Base-by-base conservation (phyloP, 2,797 vertebrate species). In the Apogon talboti region DNA sequence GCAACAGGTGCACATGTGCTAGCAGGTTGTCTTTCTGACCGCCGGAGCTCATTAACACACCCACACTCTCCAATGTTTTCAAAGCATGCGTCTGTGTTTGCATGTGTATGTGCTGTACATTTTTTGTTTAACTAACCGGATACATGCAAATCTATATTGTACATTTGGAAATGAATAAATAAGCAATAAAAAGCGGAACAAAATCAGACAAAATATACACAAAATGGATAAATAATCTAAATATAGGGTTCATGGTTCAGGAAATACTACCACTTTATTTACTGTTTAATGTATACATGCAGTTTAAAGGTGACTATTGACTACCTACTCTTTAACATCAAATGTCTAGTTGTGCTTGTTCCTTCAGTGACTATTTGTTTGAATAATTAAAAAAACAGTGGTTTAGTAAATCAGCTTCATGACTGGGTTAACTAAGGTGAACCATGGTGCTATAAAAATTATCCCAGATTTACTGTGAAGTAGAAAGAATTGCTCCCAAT, bases 1-100 rank as follows among this genome's bases (percentile, higher is more conserved):
- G 90, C 91, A 94, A 92, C 92, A 93, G 90, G 93, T 93, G 91
- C 90, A 90, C 93, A 93, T 91, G 92, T 91, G 91, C 88, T 68
- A 55, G 86, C 86, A 87, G 90, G 85, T 88, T 85, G 87, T 87
- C 79, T 89, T 56, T 78, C 76, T 83, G 84, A 85, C 82, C 74
- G 63, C 48, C 40, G 7, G 76, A 69, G 73, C 79, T 87, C 82
- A 82, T 86, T 77, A 83, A 79, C 75, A 84, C 79, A 66, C 77
- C 87, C 77, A 88, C 82, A 64, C 76, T 70, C 69, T 74, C 43
- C 66, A 35, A 46, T 66, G 59, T 78, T 78, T 76, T 69, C 66
- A 82, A 72, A 82, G 84, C 78, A 84, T 65, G 69, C 74, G 79
- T 71, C 58, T 55, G 51, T 35, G 3, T 54, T 41, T 21, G 19